Evolutionary conservation across 2,797 vertebrate species (phyloP).

Genomic region (Anas acuta): DNA sequence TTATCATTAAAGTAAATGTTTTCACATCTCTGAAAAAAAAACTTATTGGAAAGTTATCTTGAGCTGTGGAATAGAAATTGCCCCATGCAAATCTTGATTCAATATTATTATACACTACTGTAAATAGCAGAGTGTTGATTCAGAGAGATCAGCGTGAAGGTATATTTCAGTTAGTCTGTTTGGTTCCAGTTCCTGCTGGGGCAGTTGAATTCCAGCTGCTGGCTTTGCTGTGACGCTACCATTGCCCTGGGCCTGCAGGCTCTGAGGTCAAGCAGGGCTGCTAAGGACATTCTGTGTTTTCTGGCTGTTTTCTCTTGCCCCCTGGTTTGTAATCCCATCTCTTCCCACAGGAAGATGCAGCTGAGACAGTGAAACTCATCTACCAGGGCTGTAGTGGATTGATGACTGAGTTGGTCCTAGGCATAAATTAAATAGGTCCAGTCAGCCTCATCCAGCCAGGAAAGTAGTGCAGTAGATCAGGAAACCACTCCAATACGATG

Average conservation of each 20-base stretch:
- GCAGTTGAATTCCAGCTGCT: slow-evolving; percentile 57
- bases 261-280: background rate
- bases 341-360: background rate
- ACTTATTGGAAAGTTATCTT: slow-evolving; percentile 49
- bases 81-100: slow-evolving; percentile 73
- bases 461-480: background rate
- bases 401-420: background rate
- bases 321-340: background rate
- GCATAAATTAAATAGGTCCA: background rate
- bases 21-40: slow-evolving; percentile 35
- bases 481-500: background rate
- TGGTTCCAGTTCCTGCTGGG: slow-evolving; percentile 60
- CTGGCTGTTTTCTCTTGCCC: background rate
- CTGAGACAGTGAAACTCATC: background rate
- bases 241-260: background rate
- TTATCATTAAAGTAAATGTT: slow-evolving; percentile 72
- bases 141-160: slow-evolving; percentile 32
- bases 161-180: slow-evolving; percentile 49
- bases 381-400: background rate
- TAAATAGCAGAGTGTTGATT: slow-evolving; percentile 68
- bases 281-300: background rate
- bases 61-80: slow-evolving; percentile 41
- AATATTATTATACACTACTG: slow-evolving; percentile 72
- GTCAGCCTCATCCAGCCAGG: background rate
- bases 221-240: background rate